Conservation (phyloP, 2,888 invertebrate species). For the Drosophila pullipes region DNA sequence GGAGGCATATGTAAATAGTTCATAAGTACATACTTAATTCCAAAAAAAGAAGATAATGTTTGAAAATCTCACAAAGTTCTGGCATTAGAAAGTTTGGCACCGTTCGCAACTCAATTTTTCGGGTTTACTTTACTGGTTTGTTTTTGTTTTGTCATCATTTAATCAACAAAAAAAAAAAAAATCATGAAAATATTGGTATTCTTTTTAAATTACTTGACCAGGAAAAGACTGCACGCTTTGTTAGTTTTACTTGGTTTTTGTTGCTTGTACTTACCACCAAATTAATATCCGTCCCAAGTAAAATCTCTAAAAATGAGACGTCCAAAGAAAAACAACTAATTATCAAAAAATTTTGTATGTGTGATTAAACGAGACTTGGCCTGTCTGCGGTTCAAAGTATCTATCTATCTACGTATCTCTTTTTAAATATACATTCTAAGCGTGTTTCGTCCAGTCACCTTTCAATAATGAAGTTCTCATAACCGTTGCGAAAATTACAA, state of each 20-base stretch:
- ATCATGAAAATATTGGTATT: not conserved
- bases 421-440: not conserved
- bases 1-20: not conserved
- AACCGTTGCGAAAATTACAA: conserved; percentile 35
- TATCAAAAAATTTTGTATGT: not conserved
- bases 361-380: conserved; percentile 10
- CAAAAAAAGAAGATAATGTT: not conserved
- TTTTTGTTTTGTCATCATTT: not conserved
- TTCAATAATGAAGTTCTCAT: conserved; percentile 43
- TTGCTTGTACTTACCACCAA: conserved; percentile 14
- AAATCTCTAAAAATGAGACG: conserved; percentile 47
- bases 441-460: conserved; percentile 13
- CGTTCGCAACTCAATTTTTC: not conserved
- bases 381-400: conserved; percentile 25
- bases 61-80: not conserved
- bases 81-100: not conserved
- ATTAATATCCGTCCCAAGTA: conserved; percentile 9
- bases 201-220: not conserved
- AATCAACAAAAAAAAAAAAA: not conserved
- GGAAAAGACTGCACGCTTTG: conserved; percentile 42
- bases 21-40: not conserved
- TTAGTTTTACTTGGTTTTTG: conserved; percentile 25
- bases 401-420: not conserved
- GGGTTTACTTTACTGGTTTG: not conserved
- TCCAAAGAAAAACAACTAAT: conserved; percentile 5